Conservation (phyloP, 2,113 vertebrate species). For the Odontophorus gujanensis region DNA sequence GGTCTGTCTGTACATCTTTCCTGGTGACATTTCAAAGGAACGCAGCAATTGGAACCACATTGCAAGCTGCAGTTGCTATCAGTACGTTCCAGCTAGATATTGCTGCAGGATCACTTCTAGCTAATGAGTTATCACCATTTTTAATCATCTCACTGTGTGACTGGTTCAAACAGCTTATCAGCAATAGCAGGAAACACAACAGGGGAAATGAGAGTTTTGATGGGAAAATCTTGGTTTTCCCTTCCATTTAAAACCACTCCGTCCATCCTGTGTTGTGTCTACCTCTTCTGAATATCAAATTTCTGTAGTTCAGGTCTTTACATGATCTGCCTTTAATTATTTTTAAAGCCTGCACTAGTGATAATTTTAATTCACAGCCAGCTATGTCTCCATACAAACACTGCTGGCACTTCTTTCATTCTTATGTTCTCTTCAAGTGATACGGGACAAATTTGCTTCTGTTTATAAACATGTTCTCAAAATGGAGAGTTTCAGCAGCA, state of each 20-base stretch:
- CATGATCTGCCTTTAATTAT: background rate
- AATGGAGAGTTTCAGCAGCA: background rate
- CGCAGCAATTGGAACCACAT: constrained; percentile 6
- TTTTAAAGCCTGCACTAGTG: background rate
- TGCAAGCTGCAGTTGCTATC: background rate
- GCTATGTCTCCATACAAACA: background rate
- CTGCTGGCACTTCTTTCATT: background rate
- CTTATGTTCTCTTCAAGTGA: background rate
- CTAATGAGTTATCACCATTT: background rate
- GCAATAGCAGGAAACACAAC: background rate
- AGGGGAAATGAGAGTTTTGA: background rate
- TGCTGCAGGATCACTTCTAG: background rate
- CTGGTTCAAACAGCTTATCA: background rate
- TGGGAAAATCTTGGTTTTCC: background rate
- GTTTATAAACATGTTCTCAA: background rate
- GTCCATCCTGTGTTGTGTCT: background rate
- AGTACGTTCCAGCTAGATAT: background rate
- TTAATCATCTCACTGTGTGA: background rate
- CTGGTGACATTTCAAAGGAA: constrained; percentile 42
- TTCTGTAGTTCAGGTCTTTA: background rate
- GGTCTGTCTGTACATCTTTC: background rate
- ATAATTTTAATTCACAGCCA: background rate
- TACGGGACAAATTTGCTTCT: background rate
- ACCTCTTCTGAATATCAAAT: background rate
- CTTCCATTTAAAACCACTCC: background rate